A percentile compares a stretch with the other conserved stretches of the same genome.
These are phyloP conservation scores for Odontocolon sp. DNA, from an alignment of 2,888 invertebrate genomes.

Conservation along the genomic window DNA sequence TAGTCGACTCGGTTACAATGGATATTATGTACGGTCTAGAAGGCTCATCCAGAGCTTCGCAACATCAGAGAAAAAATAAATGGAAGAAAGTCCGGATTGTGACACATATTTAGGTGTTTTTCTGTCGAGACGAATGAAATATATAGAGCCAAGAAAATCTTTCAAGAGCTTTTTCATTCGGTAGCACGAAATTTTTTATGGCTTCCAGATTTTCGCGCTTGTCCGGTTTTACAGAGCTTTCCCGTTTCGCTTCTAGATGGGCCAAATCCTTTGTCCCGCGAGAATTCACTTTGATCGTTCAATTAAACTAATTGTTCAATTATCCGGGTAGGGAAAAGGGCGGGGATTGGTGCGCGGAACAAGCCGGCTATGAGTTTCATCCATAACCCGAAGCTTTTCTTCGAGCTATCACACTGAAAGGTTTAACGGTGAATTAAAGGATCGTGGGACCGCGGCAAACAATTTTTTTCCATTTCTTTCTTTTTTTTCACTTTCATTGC, in stretches of 20 bases:
- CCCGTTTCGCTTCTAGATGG: neutral
- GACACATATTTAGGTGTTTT: neutral
- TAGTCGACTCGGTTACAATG: neutral
- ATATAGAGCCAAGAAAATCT: neutral
- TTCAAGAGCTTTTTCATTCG: constrained; percentile 4
- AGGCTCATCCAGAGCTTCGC: neutral
- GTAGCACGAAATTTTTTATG: constrained; percentile 9
- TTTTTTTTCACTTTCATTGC: neutral
- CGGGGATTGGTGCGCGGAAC: neutral
- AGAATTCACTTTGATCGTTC: constrained; percentile 54
- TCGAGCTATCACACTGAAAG: neutral
- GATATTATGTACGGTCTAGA: constrained; percentile 3
- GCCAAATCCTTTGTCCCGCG: constrained; percentile 16
- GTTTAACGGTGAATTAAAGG: constrained; percentile 40
- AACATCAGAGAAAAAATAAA: neutral
- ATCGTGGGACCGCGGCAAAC: neutral
- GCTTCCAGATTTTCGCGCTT: constrained; percentile 6
- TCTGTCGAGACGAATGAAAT: too few relatives aligned
- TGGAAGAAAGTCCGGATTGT: neutral
- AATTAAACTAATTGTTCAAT: constrained; percentile 67
- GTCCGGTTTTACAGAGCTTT: constrained; percentile 5
- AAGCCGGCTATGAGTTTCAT: neutral
- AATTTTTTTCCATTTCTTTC: constrained; percentile 4
- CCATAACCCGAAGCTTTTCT: constrained; percentile 8
- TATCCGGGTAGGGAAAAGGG: constrained; percentile 31